phyloP scores from a whole-genome alignment of 2,888 invertebrate genomes.

The Adela reaumurella region DNA sequence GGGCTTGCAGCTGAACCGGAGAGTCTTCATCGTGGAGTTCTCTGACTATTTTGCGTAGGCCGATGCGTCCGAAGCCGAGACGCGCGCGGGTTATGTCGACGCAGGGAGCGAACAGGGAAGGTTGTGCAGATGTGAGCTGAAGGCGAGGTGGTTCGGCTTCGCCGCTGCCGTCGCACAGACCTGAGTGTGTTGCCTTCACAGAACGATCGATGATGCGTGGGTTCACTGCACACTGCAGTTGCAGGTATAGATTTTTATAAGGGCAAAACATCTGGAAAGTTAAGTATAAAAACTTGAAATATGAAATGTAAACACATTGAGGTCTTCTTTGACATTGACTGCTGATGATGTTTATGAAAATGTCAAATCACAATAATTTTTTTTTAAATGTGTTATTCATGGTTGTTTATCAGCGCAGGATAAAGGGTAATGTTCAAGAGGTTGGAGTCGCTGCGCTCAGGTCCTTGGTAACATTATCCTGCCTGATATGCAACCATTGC shows the following conservation, averaged over 20 bases:
- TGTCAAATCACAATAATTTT: too few species aligned
- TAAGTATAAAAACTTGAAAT: too few species aligned
- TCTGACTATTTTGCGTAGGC: constrained; percentile 29
- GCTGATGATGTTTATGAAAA: too few species aligned
- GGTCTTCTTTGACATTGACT: too few species aligned
- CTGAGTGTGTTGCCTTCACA: constrained; percentile 13
- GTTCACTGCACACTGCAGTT: constrained; percentile 33
- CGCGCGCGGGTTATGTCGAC: constrained; percentile 32
- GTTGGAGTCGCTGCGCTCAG: too few species aligned
- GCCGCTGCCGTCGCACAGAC: not conserved
- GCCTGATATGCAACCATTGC: too few species aligned
- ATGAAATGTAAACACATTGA: too few species aligned
- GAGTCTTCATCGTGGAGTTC: constrained; percentile 30
- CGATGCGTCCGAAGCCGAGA: constrained; percentile 33
- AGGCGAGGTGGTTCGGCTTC: not conserved
- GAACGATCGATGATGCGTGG: constrained; percentile 39
- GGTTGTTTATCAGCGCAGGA: too few species aligned
- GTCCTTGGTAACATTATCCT: too few species aligned
- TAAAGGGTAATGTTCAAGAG: too few species aligned
- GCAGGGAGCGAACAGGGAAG: constrained; percentile 31
- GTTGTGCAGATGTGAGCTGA: constrained; percentile 28
- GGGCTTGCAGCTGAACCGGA: constrained; percentile 31
- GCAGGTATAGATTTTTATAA: constrained; percentile 40
- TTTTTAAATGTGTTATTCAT: too few species aligned
- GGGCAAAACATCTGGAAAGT: constrained; percentile 31